Conservation (phyloP, 2,888 invertebrate species). For the Drosophila nr. medialis region DNA sequence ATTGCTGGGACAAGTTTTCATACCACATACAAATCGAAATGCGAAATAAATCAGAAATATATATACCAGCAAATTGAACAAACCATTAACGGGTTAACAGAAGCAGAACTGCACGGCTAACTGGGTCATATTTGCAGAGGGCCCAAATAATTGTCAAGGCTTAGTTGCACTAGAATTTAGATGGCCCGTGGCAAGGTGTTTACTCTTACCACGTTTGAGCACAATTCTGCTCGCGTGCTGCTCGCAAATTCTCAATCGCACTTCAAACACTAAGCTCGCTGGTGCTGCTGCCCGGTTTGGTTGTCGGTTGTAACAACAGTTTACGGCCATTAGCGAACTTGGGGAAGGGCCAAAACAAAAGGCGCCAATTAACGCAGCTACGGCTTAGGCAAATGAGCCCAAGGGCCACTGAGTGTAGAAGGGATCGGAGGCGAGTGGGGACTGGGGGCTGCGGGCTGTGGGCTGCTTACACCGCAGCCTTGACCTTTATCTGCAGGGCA, state of each 20-base stretch:
- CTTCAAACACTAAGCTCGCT: conserved; percentile 51
- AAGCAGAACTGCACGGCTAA: not conserved
- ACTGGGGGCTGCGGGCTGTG: rapidly evolving
- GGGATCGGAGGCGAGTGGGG: not conserved
- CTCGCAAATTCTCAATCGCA: conserved; percentile 71
- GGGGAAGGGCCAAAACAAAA: conserved; percentile 57
- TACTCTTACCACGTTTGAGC: conserved; percentile 27
- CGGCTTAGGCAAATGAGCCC: conserved; percentile 61
- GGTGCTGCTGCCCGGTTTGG: conserved; percentile 22
- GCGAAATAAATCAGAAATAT: not conserved
- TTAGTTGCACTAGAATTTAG: conserved; percentile 11
- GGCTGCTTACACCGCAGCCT: conserved; percentile 53
- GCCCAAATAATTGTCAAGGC: conserved; percentile 37
- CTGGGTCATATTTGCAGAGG: conserved; percentile 26
- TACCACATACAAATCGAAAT: not conserved
- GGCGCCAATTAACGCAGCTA: conserved; percentile 76
- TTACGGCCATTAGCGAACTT: conserved; percentile 67
- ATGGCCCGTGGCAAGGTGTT: conserved; percentile 45
- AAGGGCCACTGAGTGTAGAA: conserved; percentile 15
- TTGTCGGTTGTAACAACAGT: conserved; percentile 51
- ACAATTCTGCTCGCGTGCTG: conserved; percentile 9
- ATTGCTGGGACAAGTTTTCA: not conserved
- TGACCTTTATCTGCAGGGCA: conserved; percentile 78
- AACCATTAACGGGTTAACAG: not conserved
- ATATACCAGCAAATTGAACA: not conserved